Evolutionary conservation across 2,888 invertebrate genomes (phyloP).

Genomic region (Saturnia pavonia): DNA sequence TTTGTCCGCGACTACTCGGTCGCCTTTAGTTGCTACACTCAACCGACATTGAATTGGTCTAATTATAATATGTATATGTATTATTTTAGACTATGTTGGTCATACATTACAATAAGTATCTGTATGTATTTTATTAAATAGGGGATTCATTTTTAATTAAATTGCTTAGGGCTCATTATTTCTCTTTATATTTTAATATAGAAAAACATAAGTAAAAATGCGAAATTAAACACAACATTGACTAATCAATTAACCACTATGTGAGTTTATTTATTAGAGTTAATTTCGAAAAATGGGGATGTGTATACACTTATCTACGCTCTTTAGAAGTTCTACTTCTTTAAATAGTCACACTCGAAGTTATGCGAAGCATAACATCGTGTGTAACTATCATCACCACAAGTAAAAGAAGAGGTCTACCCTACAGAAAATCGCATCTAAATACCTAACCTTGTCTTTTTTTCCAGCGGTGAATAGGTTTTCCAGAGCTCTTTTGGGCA

Average conservation of each 20-base stretch:
- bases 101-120: not conserved
- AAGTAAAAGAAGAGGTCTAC: too few species aligned
- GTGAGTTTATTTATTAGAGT: not conserved
- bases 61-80: slow-evolving; percentile 2
- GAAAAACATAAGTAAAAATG: not conserved
- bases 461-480: too few species aligned
- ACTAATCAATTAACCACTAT: not conserved
- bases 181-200: not conserved
- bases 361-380: too few species aligned
- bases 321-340: too few species aligned
- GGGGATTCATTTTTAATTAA: not conserved
- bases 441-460: too few species aligned
- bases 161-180: not conserved
- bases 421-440: too few species aligned
- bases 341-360: too few species aligned
- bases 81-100: slow-evolving; percentile 12
- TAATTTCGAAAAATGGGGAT: not conserved
- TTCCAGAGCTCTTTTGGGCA: too few species aligned
- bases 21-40: slow-evolving; percentile 34
- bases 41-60: slow-evolving; percentile 30
- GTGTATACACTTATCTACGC: too few species aligned
- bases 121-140: not conserved
- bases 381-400: too few species aligned
- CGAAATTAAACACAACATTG: not conserved
- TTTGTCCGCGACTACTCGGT: slow-evolving; percentile 33